These are phyloP conservation scores for Cherax quadricarinatus DNA, from an alignment of 1,140 invertebrate species.

Conservation along the genomic window DNA sequence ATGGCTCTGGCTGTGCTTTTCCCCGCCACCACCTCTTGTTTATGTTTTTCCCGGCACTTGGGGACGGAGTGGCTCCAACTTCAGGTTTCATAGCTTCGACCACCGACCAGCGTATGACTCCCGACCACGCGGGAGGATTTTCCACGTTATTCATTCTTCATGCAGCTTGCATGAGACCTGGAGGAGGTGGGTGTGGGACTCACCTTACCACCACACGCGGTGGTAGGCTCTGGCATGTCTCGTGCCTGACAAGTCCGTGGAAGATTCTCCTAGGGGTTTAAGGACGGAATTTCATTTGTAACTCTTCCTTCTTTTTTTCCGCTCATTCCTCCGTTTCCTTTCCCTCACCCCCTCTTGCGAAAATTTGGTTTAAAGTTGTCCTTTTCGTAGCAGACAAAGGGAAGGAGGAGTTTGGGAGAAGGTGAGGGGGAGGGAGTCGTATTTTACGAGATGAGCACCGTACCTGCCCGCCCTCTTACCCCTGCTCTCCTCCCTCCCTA, in stretches of 20 bases:
- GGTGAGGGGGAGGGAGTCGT: not conserved
- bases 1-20: conserved; percentile 48
- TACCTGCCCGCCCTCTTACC: not conserved
- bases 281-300: conserved; percentile 48
- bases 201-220: not conserved
- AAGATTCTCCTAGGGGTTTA: not conserved
- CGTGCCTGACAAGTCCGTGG: not conserved
- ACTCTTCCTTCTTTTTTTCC: not conserved
- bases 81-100: not conserved
- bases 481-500: not conserved
- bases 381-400: conserved; percentile 44
- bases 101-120: not conserved
- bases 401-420: conserved; percentile 16
- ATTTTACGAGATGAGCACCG: conserved; percentile 12
- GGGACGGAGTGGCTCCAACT: not conserved
- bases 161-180: not conserved
- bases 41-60: not conserved
- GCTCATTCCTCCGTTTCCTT: not conserved
- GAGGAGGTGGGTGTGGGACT: not conserved
- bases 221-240: conserved; percentile 7
- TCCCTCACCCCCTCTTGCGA: not conserved
- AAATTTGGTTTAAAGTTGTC: conserved; percentile 53
- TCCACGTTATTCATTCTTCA: no score
- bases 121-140: no score
- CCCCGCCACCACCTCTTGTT: conserved; percentile 6